These are phyloP conservation scores for Chloropsis cyanopogon DNA, from an alignment of 2,113 vertebrate species.

Conservation along the genomic window DNA sequence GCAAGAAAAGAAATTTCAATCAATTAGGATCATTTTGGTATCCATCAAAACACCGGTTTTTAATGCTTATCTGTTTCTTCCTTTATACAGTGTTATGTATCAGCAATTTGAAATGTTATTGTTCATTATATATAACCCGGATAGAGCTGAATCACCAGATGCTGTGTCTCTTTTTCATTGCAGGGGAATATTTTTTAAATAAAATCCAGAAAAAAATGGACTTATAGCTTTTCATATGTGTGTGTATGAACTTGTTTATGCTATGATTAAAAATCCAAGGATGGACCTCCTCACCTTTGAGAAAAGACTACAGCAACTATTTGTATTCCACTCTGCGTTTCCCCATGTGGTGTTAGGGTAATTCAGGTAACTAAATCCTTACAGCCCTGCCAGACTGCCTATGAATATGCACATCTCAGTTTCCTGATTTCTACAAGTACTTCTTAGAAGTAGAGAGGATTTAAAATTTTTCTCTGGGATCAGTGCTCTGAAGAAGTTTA, in stretches of 20 bases:
- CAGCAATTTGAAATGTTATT: conserved; percentile 11
- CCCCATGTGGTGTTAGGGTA: neutral
- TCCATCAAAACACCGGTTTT: conserved; percentile 12
- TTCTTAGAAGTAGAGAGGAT: neutral
- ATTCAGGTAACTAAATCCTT: neutral
- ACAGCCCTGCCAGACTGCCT: neutral
- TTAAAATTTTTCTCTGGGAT: neutral
- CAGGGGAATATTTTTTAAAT: neutral
- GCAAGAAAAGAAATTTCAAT: neutral
- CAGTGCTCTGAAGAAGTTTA: neutral
- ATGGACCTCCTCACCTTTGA: neutral
- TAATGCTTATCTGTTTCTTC: neutral
- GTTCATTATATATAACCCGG: neutral
- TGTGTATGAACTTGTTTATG: neutral
- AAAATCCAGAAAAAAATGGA: neutral
- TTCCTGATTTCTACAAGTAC: neutral
- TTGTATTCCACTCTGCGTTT: neutral
- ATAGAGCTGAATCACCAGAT: neutral
- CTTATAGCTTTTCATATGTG: rapidly evolving
- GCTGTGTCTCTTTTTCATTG: neutral
- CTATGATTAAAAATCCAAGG: neutral
- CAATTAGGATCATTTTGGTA: neutral
- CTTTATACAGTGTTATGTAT: neutral
- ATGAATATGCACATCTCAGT: neutral
- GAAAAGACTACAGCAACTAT: neutral